These are phyloP conservation scores for Hippolais icterina DNA, from an alignment of 2,113 vertebrate genomes.

Conservation along the genomic window DNA sequence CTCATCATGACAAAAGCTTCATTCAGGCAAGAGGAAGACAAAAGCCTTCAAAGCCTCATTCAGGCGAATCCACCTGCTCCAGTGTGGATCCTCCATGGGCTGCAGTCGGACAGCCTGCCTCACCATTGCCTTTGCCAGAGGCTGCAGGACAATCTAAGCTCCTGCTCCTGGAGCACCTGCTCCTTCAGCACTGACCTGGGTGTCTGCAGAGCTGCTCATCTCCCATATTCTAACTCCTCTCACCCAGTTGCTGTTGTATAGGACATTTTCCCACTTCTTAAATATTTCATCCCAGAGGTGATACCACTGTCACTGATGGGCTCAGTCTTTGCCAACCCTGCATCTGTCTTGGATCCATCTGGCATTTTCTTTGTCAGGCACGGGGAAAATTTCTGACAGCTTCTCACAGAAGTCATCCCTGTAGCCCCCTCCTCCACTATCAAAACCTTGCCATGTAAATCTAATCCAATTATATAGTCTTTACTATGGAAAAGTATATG, in stretches of 20 bases:
- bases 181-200: not conserved
- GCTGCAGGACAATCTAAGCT: not conserved
- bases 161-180: not conserved
- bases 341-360: not conserved
- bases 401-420: not conserved
- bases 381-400: not conserved
- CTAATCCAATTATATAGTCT: not conserved
- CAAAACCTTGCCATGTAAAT: not conserved
- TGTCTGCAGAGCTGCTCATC: not conserved
- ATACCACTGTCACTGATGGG: too few relatives aligned
- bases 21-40: not conserved
- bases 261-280: not conserved
- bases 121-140: not conserved
- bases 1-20: not conserved
- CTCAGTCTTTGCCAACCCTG: fast-evolving
- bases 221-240: not conserved
- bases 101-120: not conserved
- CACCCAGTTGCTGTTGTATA: not conserved
- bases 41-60: not conserved
- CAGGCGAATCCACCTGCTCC: not conserved
- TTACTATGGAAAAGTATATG: not conserved
- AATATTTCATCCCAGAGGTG: not conserved
- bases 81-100: not conserved
- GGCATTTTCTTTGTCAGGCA: not conserved
- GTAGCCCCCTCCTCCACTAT: not conserved